Evolutionary conservation across 2,797 vertebrate species (phyloP), one percentile per base, ranked within the genome.

Genomic region (Anableps anableps): DNA sequence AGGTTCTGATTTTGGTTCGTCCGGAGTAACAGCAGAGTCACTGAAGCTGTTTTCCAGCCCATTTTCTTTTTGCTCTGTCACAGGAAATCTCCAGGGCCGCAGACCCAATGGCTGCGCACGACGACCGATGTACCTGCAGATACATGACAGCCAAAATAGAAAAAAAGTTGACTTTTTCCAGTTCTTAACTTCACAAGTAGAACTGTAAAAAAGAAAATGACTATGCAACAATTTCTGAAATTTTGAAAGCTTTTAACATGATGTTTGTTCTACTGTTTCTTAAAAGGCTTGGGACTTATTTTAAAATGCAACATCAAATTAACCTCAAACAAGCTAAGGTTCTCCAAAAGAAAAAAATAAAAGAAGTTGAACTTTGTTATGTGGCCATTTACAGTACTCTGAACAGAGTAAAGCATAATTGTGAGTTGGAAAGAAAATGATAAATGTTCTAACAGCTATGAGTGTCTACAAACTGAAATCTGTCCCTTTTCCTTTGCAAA

Each of bases 1-100:
- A 5, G 93, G 94, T 55, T 95, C 93, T 2, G 94, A 95, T 84
- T 93, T 93, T 78, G 94, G 93, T 70, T 95, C 94, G 4, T 95
- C 94, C 0, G 94, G 94, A 76, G 90, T 94, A 6, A 94, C 29
- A 2, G 87, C 81, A 0, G 78, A 74, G 72, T 94, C 93, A 34
- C 88, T 88, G 75, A 92, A 86, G 14, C 76, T 29, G 4, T 85
- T 85, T 73, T 94, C 92, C 8, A 90, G n/a, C 1, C 89, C 86
- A 0, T 91, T 94, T 74, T 94, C 92, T 78, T 85, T 92, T 0
- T 77, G 83, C 76, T 91, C 88, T 7, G 76, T 72, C 38, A 53
- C 21, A 1, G 83, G 81, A 23, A 84, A 87, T 75, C 86, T 92
- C 93, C 93, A 95, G 6, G 92, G 88, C 53, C 74, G 91, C 72